Conservation (phyloP, 2,113 vertebrate genomes). For the Oplegnathus fasciatus region DNA sequence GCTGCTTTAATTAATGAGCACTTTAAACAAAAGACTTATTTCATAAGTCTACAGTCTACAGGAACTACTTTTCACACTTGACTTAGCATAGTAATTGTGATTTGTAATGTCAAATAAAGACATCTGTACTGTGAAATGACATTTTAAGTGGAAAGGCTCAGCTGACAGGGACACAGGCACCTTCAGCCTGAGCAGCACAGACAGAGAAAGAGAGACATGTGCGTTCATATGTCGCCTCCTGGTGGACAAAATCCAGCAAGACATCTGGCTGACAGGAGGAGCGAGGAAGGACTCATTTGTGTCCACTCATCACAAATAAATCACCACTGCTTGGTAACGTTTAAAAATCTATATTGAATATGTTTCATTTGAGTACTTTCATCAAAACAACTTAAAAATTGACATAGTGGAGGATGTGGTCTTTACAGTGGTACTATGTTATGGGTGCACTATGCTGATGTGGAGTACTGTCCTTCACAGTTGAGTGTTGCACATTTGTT, state of each 20-base stretch:
- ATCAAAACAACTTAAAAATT: not conserved
- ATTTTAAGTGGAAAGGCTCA: constrained; percentile 4
- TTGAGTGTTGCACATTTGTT: too few relatives aligned
- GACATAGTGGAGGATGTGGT: not conserved
- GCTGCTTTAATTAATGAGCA: not conserved
- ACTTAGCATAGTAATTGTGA: not conserved
- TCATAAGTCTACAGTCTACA: not conserved
- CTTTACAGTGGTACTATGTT: too few relatives aligned
- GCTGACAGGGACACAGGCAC: not conserved
- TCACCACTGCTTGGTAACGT: not conserved
- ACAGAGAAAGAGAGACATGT: not conserved
- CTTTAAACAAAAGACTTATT: not conserved
- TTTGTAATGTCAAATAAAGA: constrained; percentile 1
- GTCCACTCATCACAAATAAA: not conserved
- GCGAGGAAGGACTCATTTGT: not conserved
- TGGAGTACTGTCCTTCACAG: not conserved
- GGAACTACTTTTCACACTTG: not conserved
- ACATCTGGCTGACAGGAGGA: not conserved
- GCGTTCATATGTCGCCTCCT: constrained; percentile 18
- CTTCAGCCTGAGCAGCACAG: not conserved
- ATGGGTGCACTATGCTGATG: not conserved
- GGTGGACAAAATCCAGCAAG: constrained; percentile 23
- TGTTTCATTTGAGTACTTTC: not conserved
- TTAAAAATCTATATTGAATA: not conserved
- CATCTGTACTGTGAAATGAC: not conserved